These are phyloP conservation scores for Lacanobia oleracea DNA, from an alignment of 2,888 invertebrate genomes.

Conservation along the genomic window DNA sequence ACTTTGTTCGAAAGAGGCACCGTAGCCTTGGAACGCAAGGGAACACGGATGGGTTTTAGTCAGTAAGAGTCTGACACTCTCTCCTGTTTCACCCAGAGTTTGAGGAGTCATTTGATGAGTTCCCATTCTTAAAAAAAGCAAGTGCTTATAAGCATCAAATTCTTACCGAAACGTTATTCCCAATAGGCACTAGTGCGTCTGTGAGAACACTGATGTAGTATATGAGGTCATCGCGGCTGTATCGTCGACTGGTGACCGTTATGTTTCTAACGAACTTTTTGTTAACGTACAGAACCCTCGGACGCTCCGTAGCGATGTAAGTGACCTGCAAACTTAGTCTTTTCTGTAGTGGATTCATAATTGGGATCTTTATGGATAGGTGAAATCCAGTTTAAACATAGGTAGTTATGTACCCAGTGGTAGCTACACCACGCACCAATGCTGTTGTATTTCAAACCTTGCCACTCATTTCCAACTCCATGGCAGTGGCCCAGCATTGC, in stretches of 20 bases:
- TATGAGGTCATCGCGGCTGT: slow-evolving; percentile 40
- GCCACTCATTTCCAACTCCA: not conserved
- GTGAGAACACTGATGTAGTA: slow-evolving; percentile 27
- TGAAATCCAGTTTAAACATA: no score
- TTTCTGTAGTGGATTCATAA: not conserved
- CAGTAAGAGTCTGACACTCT: no score
- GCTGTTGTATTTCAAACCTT: not conserved
- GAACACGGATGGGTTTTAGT: no score
- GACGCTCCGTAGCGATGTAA: slow-evolving; percentile 43
- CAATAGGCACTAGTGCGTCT: slow-evolving; percentile 1
- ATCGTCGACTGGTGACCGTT: slow-evolving; percentile 26
- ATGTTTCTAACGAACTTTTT: not conserved
- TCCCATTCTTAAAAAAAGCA: no score
- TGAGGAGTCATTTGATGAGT: no score
- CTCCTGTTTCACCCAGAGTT: no score
- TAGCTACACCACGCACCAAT: no score
- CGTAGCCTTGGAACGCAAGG: no score
- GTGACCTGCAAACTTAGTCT: slow-evolving; percentile 21
- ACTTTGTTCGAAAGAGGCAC: no score
- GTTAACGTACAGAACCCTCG: slow-evolving; percentile 24
- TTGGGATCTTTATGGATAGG: no score
- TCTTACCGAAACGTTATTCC: slow-evolving; percentile 34
- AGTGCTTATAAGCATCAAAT: not conserved
- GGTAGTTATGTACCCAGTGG: no score
- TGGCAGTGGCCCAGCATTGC: not conserved